Base-by-base conservation (phyloP, 2,797 vertebrate species). In the Pipistrellus nathusii region DNA sequence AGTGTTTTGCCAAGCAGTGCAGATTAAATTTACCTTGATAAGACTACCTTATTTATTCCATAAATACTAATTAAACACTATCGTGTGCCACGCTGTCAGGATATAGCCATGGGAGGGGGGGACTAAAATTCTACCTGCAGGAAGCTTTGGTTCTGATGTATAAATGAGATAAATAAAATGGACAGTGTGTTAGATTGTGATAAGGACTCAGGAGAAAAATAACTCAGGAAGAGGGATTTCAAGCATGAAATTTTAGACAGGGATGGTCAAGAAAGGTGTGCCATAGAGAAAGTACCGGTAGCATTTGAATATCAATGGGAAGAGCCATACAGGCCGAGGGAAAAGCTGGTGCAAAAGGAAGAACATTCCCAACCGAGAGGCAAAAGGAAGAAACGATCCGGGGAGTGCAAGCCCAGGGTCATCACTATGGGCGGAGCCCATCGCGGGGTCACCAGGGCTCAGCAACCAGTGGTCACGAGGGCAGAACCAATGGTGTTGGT, bases 351-450 rank as follows among this genome's bases (percentile, higher is more conserved):
- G 9, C 21, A 41, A 64, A 51, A 32, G 27, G 57, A 41, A 64
- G 66, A 14, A 25, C 32, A 27, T 53, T 44, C 46, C 25, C 5
- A 57, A 5, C 14, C 10, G 17, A 32, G 57, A 83, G 46, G 9
- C 12, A 44, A 75, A 53, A 76, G 23, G 41, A 11, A 55, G 46
- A 32, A 12, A 3, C 15, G 3, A 30, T 12, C 20, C 12, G 2
- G 2, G 17, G 21, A 38, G 48, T 8, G 10, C 0, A 0, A 13
- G 27, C 30, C 9, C 5, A 9, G 44, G 44, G 44, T 44, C 44
- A 44, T 44, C 44, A 44, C 44, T 44, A 44, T 44, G 44, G 44
- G 44, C 11, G 10, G 5, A 5, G 20, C 59, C 59, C 2, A 2
- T 11, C 15, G 53, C 8, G 2, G 20, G 3, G 32, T 12, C n/a